These are phyloP conservation scores for Eulemur albifrons DNA, from an alignment of 2,797 vertebrate genomes.

Conservation along the genomic window DNA sequence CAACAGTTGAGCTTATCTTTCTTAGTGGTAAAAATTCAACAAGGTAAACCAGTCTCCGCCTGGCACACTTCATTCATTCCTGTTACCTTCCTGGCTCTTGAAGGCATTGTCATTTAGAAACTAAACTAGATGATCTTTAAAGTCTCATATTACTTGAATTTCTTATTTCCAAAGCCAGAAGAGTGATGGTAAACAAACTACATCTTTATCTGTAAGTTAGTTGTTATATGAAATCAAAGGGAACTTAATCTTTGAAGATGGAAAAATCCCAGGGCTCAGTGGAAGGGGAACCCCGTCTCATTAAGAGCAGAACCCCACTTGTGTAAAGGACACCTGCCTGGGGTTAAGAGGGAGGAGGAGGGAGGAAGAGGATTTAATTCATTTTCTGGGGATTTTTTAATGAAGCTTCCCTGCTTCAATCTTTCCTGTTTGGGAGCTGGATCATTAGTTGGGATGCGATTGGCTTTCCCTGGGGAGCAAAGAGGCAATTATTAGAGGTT, in stretches of 20 bases:
- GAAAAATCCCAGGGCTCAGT: conserved; percentile 14
- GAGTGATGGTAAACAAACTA: background rate
- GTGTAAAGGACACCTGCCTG: background rate
- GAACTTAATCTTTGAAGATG: conserved; percentile 21
- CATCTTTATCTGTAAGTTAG: background rate
- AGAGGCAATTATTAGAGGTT: conserved; percentile 11
- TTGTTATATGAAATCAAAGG: conserved; percentile 2
- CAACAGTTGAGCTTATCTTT: background rate
- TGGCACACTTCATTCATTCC: background rate
- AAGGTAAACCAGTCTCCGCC: background rate
- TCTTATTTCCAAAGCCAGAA: background rate
- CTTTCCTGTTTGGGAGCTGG: conserved; percentile 44
- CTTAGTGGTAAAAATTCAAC: background rate
- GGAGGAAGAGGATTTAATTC: conserved; percentile 33
- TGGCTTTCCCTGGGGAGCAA: conserved; percentile 16
- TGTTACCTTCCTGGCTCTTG: background rate
- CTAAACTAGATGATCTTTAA: background rate
- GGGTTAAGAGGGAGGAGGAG: no score
- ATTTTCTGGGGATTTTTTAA: conserved; percentile 56
- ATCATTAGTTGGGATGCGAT: conserved; percentile 52
- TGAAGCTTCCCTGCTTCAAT: conserved; percentile 23
- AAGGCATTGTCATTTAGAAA: background rate
- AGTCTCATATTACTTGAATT: conserved; percentile 12
- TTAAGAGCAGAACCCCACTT: background rate
- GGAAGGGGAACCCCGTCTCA: background rate